These are phyloP conservation scores for Isaurus tuberculatus DNA, from an alignment of 92 coral and sea anemone species.

Conservation along the genomic window DNA sequence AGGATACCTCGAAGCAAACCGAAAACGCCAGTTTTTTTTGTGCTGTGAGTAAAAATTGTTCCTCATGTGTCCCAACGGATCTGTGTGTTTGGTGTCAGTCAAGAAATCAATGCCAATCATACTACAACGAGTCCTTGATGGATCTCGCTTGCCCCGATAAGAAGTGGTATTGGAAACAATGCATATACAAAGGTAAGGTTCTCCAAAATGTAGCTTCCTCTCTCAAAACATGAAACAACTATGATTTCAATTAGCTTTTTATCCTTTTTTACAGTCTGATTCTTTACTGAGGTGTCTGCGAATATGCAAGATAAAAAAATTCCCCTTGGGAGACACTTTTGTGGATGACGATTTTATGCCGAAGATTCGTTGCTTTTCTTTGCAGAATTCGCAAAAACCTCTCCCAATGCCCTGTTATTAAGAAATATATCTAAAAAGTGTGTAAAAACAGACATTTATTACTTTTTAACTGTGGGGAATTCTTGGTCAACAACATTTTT, in stretches of 20 bases:
- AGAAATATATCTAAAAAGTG: not conserved
- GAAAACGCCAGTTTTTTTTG: slow-evolving; percentile 37
- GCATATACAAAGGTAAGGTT: slow-evolving; percentile 32
- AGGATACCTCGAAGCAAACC: slow-evolving; percentile 8
- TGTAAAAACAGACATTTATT: not conserved
- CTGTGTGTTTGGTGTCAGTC: slow-evolving; percentile 29
- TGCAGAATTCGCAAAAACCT: not conserved
- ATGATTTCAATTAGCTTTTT: no score
- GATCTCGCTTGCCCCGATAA: not conserved
- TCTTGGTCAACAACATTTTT: not conserved
- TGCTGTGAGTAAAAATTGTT: slow-evolving; percentile 31
- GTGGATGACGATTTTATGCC: not conserved
- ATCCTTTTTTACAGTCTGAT: not conserved
- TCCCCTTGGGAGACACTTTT: not conserved
- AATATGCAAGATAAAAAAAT: not conserved
- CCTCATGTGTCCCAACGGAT: slow-evolving; percentile 12
- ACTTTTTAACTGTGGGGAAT: not conserved
- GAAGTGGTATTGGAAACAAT: slow-evolving; percentile 34
- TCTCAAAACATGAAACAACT: not conserved
- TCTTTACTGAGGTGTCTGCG: not conserved
- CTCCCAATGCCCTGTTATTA: not conserved
- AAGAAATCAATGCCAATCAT: slow-evolving; percentile 10
- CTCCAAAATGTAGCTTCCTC: not conserved
- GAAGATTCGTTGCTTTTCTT: not conserved
- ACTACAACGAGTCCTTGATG: slow-evolving; percentile 2